These are phyloP conservation scores for Drosophila incognita DNA, from an alignment of 2,888 invertebrate genomes.

Conservation along the genomic window DNA sequence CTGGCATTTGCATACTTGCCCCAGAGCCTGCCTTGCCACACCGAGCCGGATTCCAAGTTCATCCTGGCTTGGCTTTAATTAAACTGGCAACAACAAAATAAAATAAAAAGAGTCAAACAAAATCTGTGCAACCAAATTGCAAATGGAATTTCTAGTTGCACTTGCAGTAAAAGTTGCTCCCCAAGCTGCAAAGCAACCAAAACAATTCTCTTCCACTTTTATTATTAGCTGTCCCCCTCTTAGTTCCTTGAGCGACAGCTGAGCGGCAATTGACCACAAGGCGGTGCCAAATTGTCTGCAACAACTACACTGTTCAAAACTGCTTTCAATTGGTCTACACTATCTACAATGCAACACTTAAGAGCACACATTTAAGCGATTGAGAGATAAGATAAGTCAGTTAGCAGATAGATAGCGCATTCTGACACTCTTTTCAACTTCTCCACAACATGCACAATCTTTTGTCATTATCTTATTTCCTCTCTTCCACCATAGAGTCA, in stretches of 20 bases:
- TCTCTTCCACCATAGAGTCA: no score
- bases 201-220: not conserved
- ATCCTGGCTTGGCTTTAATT: constrained; percentile 35
- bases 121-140: constrained; percentile 25
- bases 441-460: no score
- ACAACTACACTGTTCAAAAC: constrained; percentile 14
- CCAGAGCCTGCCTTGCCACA: constrained; percentile 58
- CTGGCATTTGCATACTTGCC: constrained; percentile 75
- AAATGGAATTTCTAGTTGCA: constrained; percentile 57
- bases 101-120: constrained; percentile 1
- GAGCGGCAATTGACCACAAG: constrained; percentile 22
- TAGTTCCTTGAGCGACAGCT: constrained; percentile 30
- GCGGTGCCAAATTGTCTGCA: constrained; percentile 47
- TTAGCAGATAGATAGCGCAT: no score
- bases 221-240: not conserved
- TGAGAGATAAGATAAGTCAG: not conserved
- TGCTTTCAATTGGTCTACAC: not conserved
- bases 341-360: not conserved
- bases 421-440: no score
- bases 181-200: constrained; percentile 43
- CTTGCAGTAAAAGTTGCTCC: constrained; percentile 68
- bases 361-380: no score
- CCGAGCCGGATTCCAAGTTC: constrained; percentile 38
- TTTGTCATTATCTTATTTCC: no score
- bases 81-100: constrained; percentile 37